Base-by-base conservation (phyloP, 2,888 invertebrate genomes). In the Sthenelais limicola region DNA sequence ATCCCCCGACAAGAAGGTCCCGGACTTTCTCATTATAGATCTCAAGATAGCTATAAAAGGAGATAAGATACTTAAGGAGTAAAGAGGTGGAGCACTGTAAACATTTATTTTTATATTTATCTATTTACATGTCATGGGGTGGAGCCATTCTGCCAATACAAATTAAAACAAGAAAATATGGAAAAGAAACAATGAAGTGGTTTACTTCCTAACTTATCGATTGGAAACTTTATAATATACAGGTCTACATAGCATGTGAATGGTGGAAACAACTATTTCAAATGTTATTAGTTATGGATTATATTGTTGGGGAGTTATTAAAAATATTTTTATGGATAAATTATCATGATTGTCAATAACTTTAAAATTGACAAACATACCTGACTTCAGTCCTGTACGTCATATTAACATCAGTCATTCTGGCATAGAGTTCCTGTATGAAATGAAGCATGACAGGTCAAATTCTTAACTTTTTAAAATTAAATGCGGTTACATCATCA, bases 11-110 rank as follows among this genome's bases (percentile, higher is more conserved):
- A 58, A 94, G 86, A 74, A 94, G 88, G 86, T 94, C 94, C 79
- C 92, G 90, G n/a, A 94, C 94, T 77, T 92, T 90, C 88, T 94
- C 94, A 85, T 94, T 94, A 89, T 94, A 94, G 76, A 94, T 94
- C 89, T 94, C 94, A 78, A 94, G 89, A 88, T 94, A 94, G 85
- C 93, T 94, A 73, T n/a, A 62, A 18, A 52, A 51, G 43, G 24
- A 52, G 52, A 56, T 12, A 5, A 67, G 21, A 58, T 7, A 12
- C 5, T 18, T 12, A 24, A 9, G 18, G 9, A 7, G 12, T 15
- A 12, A 28, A 30, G 21, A 30, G 30, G 47, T 18, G 18, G 47
- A 15, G 18, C 47, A 43, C 12, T 18, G 18, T 43, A 43, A 15
- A 15, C 18, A 15, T 43, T 43, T 43, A 15, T 12, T 43, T 12